phyloP scores from a whole-genome alignment of 2,113 vertebrate species.

The Psilopogon haemacephalus region DNA sequence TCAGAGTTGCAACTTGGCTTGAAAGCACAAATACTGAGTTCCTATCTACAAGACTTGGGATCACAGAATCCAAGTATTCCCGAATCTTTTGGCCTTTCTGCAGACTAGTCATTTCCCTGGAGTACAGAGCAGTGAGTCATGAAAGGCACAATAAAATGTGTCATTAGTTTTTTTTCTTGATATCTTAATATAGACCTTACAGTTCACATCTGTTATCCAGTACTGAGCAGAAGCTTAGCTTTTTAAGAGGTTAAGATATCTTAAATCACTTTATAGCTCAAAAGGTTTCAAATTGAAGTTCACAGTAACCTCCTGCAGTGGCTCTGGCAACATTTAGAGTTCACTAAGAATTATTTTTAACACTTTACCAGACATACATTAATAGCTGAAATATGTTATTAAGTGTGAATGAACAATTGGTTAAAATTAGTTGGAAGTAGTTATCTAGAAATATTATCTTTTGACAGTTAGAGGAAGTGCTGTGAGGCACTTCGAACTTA shows the following conservation, averaged over 20 bases:
- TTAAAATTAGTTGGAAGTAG: constrained; percentile 15
- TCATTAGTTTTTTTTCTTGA: not conserved
- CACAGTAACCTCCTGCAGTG: not conserved
- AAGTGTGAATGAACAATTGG: not conserved
- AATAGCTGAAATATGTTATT: not conserved
- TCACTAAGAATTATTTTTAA: constrained; percentile 17
- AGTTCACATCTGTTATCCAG: not conserved
- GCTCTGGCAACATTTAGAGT: not conserved
- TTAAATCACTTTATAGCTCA: not conserved
- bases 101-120: not conserved
- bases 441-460: not conserved
- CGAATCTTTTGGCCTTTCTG: not conserved
- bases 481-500: not conserved
- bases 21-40: not conserved
- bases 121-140: not conserved
- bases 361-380: not conserved
- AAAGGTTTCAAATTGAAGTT: not conserved
- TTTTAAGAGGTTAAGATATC: not conserved
- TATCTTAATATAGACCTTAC: not conserved
- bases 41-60: not conserved
- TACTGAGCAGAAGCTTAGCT: not conserved
- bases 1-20: not conserved
- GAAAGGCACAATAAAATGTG: not conserved
- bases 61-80: not conserved
- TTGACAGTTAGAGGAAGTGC: not conserved